Evolutionary conservation across 2,888 invertebrate species (phyloP), one percentile per base, ranked within the genome.

Genomic region (Apeira syringaria): DNA sequence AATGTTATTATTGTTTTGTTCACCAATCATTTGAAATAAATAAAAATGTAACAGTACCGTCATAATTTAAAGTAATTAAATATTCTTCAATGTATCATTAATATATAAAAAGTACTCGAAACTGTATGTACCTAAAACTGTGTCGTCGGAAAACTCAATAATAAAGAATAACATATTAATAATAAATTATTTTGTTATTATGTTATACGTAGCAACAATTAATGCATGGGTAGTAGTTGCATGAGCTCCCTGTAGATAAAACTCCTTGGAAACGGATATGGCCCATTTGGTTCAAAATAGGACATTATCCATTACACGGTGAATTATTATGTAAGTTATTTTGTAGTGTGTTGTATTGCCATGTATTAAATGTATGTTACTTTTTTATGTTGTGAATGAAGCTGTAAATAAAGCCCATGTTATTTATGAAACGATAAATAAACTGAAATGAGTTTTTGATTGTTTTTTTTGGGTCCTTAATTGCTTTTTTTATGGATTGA

Each of bases 391-490:
- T 69, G 53, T 63, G 64, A 72, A 64, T 68, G 72, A 65, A 70
- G 70, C 68, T 81, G 79, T 82, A 75, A 74, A 78, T 75, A 76
- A 53, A 56, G 66, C 74, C 74, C 67, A 66, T 85, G 83, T 84
- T 78, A 74, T 76, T 64, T 76, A 72, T 77, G 68, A 73, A 68
- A 63, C 70, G 37, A 64, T 59, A 66, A 84, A 83, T 84, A 87
- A 88, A 88, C 53, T 54, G 47, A 75, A 69, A 79, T 50, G 8
- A 75, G 74, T 62, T 71, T 49, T 50, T 53, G 55, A 42, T 62
- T 83, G 83, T 88, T 88, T 88, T 76, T 85, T 86, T 87, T 64
- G 43, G 61, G 54, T 59, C 70, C 74, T 64, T 29, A 28, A n/a
- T n/a, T n/a, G n/a, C n/a, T n/a, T n/a, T n/a, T n/a, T n/a, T n/a